Conservation (phyloP, 2,797 vertebrate genomes). For the Anniella stebbinsi region DNA sequence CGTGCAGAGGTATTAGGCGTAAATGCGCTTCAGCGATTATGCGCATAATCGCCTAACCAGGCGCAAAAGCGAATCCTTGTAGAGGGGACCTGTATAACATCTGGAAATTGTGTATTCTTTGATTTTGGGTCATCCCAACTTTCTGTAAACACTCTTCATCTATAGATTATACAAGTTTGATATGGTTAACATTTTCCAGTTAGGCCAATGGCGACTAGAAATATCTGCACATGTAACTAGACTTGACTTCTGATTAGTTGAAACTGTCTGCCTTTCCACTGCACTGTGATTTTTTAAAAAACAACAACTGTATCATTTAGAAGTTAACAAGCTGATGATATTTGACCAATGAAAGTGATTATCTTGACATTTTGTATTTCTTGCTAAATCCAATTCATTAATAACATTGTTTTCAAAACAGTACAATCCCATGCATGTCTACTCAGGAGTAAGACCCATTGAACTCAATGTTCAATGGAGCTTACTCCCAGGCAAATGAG, state of each 20-base stretch:
- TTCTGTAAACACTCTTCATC: background rate
- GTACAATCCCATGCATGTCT: background rate
- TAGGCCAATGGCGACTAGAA: background rate
- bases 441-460: background rate
- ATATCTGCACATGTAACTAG: background rate
- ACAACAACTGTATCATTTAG: no score
- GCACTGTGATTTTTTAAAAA: no score
- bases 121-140: background rate
- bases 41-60: no score
- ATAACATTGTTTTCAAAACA: background rate
- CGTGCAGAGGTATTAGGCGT: no score
- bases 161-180: background rate
- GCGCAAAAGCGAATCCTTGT: no score
- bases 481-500: background rate
- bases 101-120: background rate
- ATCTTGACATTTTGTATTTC: background rate
- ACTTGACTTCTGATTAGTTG: background rate
- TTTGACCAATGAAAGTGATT: background rate
- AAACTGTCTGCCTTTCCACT: no score
- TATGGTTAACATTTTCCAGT: background rate
- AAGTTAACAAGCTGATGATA: background rate
- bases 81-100: no score
- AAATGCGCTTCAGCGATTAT: no score
- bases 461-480: background rate
- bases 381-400: background rate